Percentiles rank a stretch among this genome's conserved stretches.
These are phyloP conservation scores for Cossypha dichroa DNA, from an alignment of 2,797 vertebrate species.

Conservation along the genomic window DNA sequence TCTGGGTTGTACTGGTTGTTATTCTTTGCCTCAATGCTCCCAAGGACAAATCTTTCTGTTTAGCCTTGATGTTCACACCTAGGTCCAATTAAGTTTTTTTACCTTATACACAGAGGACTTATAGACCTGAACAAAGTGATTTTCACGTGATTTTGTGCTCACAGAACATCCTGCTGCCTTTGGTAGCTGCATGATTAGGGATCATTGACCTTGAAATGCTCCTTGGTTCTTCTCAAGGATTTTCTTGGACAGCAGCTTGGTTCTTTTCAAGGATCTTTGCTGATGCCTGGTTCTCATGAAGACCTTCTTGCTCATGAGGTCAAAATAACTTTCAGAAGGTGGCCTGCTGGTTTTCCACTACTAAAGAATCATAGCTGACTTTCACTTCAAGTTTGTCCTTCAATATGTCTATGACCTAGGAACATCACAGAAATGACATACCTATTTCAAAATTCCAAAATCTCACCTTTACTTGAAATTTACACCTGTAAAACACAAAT, in stretches of 20 bases:
- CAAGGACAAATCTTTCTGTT: not conserved
- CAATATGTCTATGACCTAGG: not conserved
- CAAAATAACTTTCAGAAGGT: not conserved
- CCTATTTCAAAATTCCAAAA: not conserved
- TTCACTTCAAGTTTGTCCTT: not conserved
- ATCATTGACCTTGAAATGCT: not conserved
- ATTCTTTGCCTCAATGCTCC: not conserved
- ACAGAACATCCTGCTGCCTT: not conserved
- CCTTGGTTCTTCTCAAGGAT: not conserved
- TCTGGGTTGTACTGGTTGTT: not conserved
- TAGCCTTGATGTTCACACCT: not conserved
- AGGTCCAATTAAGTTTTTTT: not conserved
- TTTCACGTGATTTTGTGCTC: not conserved
- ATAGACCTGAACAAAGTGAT: accelerated
- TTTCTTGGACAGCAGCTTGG: not conserved
- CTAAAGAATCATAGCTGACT: not conserved
- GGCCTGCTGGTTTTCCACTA: not conserved
- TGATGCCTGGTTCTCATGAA: not conserved
- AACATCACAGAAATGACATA: not conserved
- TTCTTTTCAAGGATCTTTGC: not conserved
- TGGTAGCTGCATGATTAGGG: not conserved
- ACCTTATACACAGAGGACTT: not conserved
- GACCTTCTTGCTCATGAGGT: not conserved
- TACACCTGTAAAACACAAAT: not conserved
- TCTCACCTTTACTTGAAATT: not conserved